Evolutionary conservation across 1,140 invertebrate species (phyloP), one percentile per base, ranked within the genome.

Genomic region (Zaprionus kolodkinae): DNA sequence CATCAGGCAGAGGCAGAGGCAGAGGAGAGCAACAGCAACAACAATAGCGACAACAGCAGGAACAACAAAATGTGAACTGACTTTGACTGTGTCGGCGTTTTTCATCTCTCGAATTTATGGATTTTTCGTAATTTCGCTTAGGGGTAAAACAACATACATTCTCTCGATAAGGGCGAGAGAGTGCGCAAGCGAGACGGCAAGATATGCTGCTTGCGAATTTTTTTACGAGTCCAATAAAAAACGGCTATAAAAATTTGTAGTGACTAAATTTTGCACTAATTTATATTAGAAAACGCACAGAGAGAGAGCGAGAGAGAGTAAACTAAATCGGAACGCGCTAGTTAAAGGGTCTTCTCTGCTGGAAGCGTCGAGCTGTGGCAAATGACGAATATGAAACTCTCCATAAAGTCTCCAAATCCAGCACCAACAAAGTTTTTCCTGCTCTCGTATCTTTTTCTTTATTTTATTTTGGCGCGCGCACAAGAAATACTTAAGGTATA

Each of bases 71-170:
- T 73, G 40, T 45, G 61, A 78, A 79, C 65, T 72, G 68, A 72
- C 40, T 77, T 78, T 81, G 83, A 64, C 80, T 73, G 72, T 72
- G 87, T 91, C 87, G 87, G 87, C 83, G 64, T 83, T 87, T 90
- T 91, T 91, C 87, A 90, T 89, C 84, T 88, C 62, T 52, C 75
- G 40, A 89, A 89, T 85, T 84, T 88, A 89, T 89, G 81, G 78
- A 85, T 88, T 88, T 81, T 84, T 84, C 71, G 69, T 76, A 72
- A 79, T 73, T 81, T 84, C 50, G 66, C 56, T 70, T 80, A 70
- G 40, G 78, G 78, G 78, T 80, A 78, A 80, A 79, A 66, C 62
- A 67, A 72, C 67, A 72, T 15, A 65, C 45, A 50, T 17, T 15
- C 52, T 38, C 48, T 50, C 61, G 27, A 66, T 48, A 57, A n/a